Evolutionary conservation across 2,113 vertebrate genomes (phyloP).

Genomic region (Actinemys pallida): DNA sequence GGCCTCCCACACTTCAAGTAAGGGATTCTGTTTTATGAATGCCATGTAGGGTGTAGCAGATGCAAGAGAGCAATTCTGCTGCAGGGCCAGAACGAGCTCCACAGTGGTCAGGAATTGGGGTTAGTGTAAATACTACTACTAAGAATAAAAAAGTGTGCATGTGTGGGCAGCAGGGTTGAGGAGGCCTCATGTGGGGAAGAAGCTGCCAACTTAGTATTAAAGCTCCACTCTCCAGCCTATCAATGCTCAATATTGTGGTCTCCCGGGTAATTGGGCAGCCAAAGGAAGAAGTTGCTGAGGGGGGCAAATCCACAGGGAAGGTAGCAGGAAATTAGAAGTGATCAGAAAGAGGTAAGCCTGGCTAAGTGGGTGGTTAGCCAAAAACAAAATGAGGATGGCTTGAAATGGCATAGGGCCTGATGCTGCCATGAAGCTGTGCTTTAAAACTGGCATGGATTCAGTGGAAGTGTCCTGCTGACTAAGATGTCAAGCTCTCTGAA

Average conservation of each 20-base stretch:
- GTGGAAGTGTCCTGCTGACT: not conserved
- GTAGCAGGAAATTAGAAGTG: not conserved
- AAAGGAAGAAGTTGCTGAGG: not conserved
- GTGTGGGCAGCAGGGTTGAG: not conserved
- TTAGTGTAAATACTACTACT: not conserved
- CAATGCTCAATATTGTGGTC: not conserved
- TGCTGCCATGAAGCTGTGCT: not conserved
- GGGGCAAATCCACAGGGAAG: not conserved
- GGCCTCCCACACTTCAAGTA: not conserved
- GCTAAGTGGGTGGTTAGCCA: not conserved
- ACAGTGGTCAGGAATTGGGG: not conserved
- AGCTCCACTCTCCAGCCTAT: not conserved
- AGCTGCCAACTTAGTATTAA: not conserved
- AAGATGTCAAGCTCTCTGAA: accelerated
- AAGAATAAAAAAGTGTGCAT: not conserved
- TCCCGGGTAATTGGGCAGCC: not conserved
- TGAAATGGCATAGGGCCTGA: not conserved
- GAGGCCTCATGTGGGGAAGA: not conserved
- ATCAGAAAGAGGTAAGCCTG: not conserved
- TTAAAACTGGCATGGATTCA: not conserved
- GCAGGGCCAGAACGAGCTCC: not conserved
- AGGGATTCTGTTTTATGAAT: not conserved
- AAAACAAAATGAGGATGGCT: not conserved
- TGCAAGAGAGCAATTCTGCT: not conserved
- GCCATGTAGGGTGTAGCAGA: not conserved